These are phyloP conservation scores for Pipa parva DNA, from an alignment of 2,113 vertebrate genomes.

Conservation along the genomic window DNA sequence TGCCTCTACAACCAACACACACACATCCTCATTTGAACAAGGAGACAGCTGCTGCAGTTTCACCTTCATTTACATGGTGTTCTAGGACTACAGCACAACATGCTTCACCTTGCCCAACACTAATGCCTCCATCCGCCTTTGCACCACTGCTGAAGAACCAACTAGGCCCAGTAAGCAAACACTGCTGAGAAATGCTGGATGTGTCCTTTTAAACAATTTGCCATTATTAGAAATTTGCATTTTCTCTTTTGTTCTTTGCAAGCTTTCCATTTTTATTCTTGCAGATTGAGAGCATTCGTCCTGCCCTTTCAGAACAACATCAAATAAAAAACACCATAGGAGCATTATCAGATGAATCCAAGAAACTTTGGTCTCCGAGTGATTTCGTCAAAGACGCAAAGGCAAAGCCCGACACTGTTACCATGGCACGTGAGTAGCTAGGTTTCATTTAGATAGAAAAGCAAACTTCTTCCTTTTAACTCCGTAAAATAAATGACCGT, in stretches of 20 bases:
- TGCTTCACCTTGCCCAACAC: slow-evolving; percentile 28
- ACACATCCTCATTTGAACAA: too few relatives aligned
- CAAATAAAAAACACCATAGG: neutral
- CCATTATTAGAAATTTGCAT: too few relatives aligned
- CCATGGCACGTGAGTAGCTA: neutral
- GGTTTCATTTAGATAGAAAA: too few relatives aligned
- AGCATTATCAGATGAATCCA: neutral
- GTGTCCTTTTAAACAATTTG: too few relatives aligned
- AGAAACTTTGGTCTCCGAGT: slow-evolving; percentile 8
- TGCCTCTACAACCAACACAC: neutral
- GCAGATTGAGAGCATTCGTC: neutral
- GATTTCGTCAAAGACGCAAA: slow-evolving; percentile 12
- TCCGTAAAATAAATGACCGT: too few relatives aligned
- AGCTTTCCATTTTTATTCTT: neutral
- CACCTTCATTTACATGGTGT: neutral
- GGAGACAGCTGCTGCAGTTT: neutral
- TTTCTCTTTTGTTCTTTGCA: neutral
- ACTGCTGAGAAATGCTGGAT: neutral
- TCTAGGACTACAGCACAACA: neutral
- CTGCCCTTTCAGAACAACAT: neutral
- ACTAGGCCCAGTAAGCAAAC: slow-evolving; percentile 44
- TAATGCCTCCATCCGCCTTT: slow-evolving; percentile 67
- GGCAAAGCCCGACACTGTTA: neutral
- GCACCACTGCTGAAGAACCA: slow-evolving; percentile 11
- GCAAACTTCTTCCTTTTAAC: too few relatives aligned